Conservation (phyloP, 1,140 invertebrate genomes). For the Leptopilina boulardi region DNA sequence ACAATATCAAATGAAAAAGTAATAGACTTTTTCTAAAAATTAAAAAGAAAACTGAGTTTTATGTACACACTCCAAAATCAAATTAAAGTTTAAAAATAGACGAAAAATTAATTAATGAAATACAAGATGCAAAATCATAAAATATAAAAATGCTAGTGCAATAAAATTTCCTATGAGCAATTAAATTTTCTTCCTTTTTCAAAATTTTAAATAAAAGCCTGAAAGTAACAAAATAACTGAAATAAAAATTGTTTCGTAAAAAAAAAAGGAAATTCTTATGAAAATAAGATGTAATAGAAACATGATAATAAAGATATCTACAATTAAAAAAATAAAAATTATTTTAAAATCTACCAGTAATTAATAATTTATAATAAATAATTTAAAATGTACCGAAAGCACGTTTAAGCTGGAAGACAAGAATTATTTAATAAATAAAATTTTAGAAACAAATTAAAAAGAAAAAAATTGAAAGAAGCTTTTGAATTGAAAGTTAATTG, state of each 20-base stretch:
- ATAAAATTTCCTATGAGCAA: background rate
- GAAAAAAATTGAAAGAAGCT: background rate
- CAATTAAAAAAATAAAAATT: background rate
- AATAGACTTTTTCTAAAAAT: background rate
- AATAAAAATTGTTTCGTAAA: too few relatives aligned
- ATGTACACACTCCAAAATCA: background rate
- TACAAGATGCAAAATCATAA: background rate
- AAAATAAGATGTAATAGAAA: too few relatives aligned
- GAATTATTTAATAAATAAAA: slow-evolving; percentile 6
- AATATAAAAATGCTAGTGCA: background rate
- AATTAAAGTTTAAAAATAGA: background rate
- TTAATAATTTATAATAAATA: background rate
- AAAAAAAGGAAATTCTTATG: background rate
- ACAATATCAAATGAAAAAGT: background rate
- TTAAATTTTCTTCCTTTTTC: background rate
- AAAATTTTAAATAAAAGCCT: background rate
- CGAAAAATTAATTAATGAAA: background rate
- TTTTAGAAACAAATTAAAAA: background rate
- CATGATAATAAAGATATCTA: too few relatives aligned
- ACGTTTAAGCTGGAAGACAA: background rate
- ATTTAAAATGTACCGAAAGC: background rate
- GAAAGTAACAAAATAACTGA: background rate
- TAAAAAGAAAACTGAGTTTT: background rate
- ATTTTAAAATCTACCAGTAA: background rate
- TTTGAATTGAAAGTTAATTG: slow-evolving; percentile 20